Evolutionary conservation across 2,888 invertebrate genomes (phyloP), one percentile per base, ranked within the genome.

Genomic region (Drosophila cracens): DNA sequence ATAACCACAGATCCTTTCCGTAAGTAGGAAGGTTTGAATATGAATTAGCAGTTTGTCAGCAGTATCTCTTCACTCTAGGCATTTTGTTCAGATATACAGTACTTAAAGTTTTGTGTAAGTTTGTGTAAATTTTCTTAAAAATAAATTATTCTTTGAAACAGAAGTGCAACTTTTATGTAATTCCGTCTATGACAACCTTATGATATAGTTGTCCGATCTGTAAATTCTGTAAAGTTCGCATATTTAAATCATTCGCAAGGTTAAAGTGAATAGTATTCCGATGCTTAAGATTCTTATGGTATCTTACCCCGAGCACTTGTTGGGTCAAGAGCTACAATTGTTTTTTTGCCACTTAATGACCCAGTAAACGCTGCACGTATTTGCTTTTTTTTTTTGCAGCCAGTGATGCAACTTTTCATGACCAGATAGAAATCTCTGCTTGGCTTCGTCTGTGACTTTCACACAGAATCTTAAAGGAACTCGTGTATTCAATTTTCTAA

Each of bases 401-500:
- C 48, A 59, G 38, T 57, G 67, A 71, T 80, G 62, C 71, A 71
- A 64, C 67, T 71, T 79, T 69, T 60, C 67, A 70, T 70, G 77
- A 57, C 58, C 69, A 71, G 87, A 87, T 83, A 58, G 40, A 58
- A 61, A 87, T 83, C 86, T 48, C 46, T n/a, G 63, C 60, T 53
- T 61, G 29, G 53, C 29, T 70, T 65, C 43, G 36, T 49, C 59
- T 36, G 33, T 56, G 75, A 67, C 75, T 79, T 81, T 81, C 81
- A 66, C 76, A 73, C 40, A 60, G 60, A 57, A 80, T 49, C 60
- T 25, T 10, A 31, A 33, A 29, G 56, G 64, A 72, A 67, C 61
- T 72, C 76, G 71, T 75, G 72, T 82, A 87, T 89, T 87, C 83
- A 84, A 89, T 85, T 89, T 87, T 84, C 80, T 87, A 89, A 87